Base-by-base conservation (phyloP, 2,888 invertebrate species). In the Timema podura region DNA sequence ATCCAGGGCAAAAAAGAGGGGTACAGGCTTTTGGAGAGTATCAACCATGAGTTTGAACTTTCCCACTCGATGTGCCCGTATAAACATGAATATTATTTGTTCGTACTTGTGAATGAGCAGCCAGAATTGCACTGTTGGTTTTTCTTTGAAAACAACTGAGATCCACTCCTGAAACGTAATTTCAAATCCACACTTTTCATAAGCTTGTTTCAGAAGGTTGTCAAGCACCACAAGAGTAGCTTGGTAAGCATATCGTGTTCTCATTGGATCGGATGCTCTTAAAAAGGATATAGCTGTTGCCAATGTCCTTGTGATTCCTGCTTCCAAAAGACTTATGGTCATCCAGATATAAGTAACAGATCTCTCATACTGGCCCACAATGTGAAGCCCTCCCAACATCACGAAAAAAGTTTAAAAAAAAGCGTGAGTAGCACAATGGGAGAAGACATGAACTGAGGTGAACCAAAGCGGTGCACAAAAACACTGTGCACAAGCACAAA, bases 261-360 rank as follows among this genome's bases (percentile, higher is more conserved):
- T 54, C 54, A 54, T 54, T 54, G 54, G 54, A 54, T 54, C 54
- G n/a, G 5, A 54, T 54, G 54, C 54, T 54, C 16, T 54, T 54
- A 3, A 16, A 54, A 54, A 54, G 3, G 54, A 54, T 15, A 15
- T 54, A 16, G 54, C 54, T 54, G n/a, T 16, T 54, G 54, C 54
- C 54, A 54, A 54, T 54, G 54, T 54, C 16, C 16, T 54, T 8
- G 54, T 54, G 3, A 54, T 54, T 11, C 9, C 54, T 54, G n/a
- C 54, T 54, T 54, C n/a, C 54, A 11, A 15, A 15, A 11, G 1
- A 54, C n/a, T 54, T 54, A 8, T 54, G 13, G 54, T 6, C 54
- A 54, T 54, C 1, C 54, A 15, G 54, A 7, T 54, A 5, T 6
- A 54, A 54, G 13, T 54, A 54, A 54, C 54, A 3, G 8, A 54